Evolutionary conservation across 2,888 invertebrate species (phyloP).

Genomic region (Herminia tarsipennalis): DNA sequence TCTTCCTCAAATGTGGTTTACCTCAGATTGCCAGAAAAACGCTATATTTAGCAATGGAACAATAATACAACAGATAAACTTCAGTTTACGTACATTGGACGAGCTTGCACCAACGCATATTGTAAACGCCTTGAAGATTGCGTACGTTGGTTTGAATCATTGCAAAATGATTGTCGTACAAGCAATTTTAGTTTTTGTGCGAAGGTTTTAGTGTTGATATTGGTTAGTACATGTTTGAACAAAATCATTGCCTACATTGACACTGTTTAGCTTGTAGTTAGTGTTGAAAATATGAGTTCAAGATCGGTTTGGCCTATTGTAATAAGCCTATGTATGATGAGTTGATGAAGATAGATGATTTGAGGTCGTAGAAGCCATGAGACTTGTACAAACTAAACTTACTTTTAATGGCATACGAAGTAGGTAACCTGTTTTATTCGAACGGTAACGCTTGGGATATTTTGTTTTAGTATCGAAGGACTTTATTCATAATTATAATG

Average conservation of each 20-base stretch:
- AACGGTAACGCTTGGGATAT: too few species aligned
- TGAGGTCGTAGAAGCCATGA: too few species aligned
- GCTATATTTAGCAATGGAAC: constrained; percentile 27
- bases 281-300: constrained; percentile 7
- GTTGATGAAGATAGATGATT: background rate
- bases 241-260: constrained; percentile 12
- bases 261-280: constrained; percentile 8
- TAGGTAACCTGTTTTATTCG: too few species aligned
- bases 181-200: constrained; percentile 9
- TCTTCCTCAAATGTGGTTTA: constrained; percentile 17
- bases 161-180: constrained; percentile 11
- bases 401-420: too few species aligned
- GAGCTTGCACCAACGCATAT: constrained; percentile 17
- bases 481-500: too few species aligned
- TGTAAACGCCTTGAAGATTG: constrained; percentile 25
- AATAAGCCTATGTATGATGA: background rate
- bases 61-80: constrained; percentile 32
- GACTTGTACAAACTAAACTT: too few species aligned
- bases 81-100: constrained; percentile 57
- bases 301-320: constrained; percentile 3
- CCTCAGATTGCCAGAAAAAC: constrained; percentile 19
- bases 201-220: constrained; percentile 9
- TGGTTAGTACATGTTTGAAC: background rate
- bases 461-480: too few species aligned
- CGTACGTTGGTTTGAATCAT: constrained; percentile 13